A percentile compares a stretch with the other conserved stretches of the same genome.
Evolutionary conservation across 2,888 invertebrate genomes (phyloP).

Genomic region (Aphelenchoides bicaudatus): DNA sequence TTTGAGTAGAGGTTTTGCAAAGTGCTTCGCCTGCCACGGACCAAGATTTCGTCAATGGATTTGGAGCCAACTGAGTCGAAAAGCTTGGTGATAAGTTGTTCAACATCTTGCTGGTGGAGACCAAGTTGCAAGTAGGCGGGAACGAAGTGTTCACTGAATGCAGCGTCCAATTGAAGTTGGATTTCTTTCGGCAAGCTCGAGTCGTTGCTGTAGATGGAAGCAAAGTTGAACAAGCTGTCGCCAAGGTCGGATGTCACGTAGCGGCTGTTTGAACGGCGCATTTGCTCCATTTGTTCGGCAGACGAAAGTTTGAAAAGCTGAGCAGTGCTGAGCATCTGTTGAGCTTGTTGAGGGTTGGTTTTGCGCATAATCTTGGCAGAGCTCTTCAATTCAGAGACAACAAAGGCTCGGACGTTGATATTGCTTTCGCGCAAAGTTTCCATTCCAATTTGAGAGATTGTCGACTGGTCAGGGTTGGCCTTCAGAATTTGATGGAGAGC

Average conservation of each 20-base stretch:
- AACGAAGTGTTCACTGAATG: slow-evolving; percentile 21
- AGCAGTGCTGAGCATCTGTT: slow-evolving; percentile 27
- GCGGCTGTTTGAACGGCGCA: slow-evolving; percentile 28
- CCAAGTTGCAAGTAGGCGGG: slow-evolving; percentile 23
- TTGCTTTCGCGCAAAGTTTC: slow-evolving; percentile 39
- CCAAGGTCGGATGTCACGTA: slow-evolving; percentile 13
- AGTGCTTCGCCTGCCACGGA: slow-evolving; percentile 2
- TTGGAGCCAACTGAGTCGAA: slow-evolving; percentile 8
- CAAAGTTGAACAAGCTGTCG: slow-evolving; percentile 21
- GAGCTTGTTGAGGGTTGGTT: slow-evolving; percentile 17
- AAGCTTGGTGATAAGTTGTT: slow-evolving; percentile 1
- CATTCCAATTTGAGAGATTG: slow-evolving; percentile 47
- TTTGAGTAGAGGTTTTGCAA: slow-evolving; percentile 8
- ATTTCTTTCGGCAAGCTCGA: slow-evolving; percentile 27
- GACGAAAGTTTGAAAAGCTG: slow-evolving; percentile 28
- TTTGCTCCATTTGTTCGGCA: slow-evolving; percentile 16
- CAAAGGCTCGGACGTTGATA: slow-evolving; percentile 49
- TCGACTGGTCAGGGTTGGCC: slow-evolving; percentile 39
- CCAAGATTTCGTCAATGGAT: slow-evolving; percentile 3
- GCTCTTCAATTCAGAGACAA: slow-evolving; percentile 32
- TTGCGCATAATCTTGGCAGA: not conserved
- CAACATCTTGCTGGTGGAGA: slow-evolving; percentile 12
- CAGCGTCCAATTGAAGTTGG: slow-evolving; percentile 21
- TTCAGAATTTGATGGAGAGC: slow-evolving; percentile 43
- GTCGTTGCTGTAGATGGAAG: slow-evolving; percentile 17